A percentile compares a stretch with the other conserved stretches of the same genome.
phyloP scores from a whole-genome alignment of 2,113 vertebrate genomes.

The Cyprinodon brontotheroides region DNA sequence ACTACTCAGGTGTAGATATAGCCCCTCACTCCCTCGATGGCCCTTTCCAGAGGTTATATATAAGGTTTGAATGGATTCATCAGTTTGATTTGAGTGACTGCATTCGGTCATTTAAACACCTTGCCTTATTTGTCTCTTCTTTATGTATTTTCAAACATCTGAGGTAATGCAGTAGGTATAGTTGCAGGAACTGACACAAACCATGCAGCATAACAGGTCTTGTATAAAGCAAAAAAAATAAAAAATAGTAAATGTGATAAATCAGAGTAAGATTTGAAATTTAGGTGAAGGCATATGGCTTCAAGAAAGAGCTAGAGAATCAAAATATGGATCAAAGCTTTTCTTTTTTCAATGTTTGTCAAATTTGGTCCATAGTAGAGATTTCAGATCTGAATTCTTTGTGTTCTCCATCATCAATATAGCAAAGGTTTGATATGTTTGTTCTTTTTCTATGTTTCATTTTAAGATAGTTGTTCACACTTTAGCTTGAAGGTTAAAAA shows the following conservation, averaged over 20 bases:
- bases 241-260: neutral
- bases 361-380: too few relatives aligned
- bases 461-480: too few relatives aligned
- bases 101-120: neutral
- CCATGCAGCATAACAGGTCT: neutral
- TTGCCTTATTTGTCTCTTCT: neutral
- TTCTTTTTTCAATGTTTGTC: too few relatives aligned
- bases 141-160: neutral
- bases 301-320: neutral
- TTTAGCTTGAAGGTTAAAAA: too few relatives aligned
- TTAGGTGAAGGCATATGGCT: neutral
- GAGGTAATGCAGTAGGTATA: neutral
- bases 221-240: neutral
- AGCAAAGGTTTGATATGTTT: neutral
- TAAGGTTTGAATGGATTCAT: neutral
- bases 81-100: neutral
- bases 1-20: slow-evolving; percentile 9
- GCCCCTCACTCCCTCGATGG: neutral
- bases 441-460: too few relatives aligned
- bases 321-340: neutral
- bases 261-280: neutral
- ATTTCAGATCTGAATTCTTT: too few relatives aligned
- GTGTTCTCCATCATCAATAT: neutral
- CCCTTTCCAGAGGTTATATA: neutral
- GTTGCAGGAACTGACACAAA: too few relatives aligned